These are phyloP conservation scores for Nyctibius bracteatus DNA, from an alignment of 2,113 vertebrate species.

Conservation along the genomic window DNA sequence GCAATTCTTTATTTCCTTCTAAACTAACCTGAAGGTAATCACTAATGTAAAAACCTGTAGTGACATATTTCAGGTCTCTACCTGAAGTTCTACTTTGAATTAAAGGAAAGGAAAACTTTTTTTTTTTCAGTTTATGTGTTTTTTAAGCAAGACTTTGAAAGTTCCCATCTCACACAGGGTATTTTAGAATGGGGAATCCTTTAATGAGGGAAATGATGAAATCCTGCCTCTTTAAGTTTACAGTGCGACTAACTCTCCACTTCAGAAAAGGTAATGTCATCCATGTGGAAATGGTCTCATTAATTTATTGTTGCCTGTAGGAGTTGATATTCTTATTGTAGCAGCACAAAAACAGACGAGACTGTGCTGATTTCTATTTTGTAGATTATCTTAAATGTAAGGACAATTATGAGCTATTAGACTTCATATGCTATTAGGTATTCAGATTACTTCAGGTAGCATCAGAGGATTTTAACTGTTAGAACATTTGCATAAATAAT, in stretches of 20 bases:
- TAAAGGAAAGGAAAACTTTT: neutral
- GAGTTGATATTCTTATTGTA: neutral
- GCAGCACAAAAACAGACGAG: neutral
- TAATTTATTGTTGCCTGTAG: neutral
- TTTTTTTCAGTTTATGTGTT: neutral
- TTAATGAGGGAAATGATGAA: neutral
- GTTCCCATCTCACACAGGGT: neutral
- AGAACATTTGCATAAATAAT: constrained; percentile 58
- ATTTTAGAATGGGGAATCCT: neutral
- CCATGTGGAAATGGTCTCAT: neutral
- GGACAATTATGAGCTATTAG: constrained; percentile 42
- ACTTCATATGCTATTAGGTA: neutral
- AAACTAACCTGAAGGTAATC: neutral
- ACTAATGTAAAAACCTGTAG: neutral
- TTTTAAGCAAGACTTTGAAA: neutral
- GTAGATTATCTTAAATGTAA: constrained; percentile 16
- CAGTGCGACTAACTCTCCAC: neutral
- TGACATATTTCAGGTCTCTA: neutral
- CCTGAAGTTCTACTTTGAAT: neutral
- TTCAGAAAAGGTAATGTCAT: neutral
- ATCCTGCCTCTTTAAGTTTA: neutral
- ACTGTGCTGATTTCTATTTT: neutral
- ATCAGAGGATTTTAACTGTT: constrained; percentile 46
- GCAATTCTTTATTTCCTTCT: neutral
- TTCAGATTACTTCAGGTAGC: constrained; percentile 42